A percentile compares a stretch with the other conserved stretches of the same genome.
These are phyloP conservation scores for Semaprochilodus insignis DNA, from an alignment of 2,797 vertebrate species.

Conservation along the genomic window DNA sequence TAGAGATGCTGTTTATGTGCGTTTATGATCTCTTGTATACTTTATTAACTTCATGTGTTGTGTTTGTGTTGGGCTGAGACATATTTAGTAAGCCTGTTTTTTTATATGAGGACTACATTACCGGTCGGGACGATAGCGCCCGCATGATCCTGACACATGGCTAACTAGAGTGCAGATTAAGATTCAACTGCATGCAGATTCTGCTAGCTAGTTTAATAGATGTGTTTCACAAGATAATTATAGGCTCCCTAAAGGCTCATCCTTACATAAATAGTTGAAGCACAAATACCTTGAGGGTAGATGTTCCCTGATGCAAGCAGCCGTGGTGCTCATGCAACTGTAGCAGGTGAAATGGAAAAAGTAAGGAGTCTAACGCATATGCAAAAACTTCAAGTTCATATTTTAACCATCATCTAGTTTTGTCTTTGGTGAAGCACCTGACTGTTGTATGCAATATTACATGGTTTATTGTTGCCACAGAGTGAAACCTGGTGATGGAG, in stretches of 20 bases:
- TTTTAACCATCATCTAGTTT: not conserved
- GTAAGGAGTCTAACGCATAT: not conserved
- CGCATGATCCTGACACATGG: not conserved
- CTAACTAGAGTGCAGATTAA: not conserved
- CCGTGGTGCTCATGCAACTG: not conserved
- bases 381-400: slow-evolving; percentile 2
- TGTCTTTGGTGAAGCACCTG: not conserved
- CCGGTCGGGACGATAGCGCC: not conserved
- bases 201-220: not conserved
- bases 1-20: too few relatives aligned
- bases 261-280: slow-evolving; percentile 7
- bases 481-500: not conserved
- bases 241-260: not conserved
- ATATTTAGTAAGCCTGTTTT: too few relatives aligned
- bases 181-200: not conserved
- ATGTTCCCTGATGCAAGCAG: slow-evolving; percentile 10
- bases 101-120: too few relatives aligned
- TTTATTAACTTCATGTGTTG: too few relatives aligned
- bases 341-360: not conserved
- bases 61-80: too few relatives aligned
- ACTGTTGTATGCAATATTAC: not conserved
- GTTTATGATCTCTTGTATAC: too few relatives aligned
- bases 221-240: slow-evolving; percentile 15
- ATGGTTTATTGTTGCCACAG: not conserved
- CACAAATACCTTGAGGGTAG: slow-evolving; percentile 14